phyloP scores from a whole-genome alignment of 2,113 vertebrate genomes.

The Malurus melanocephalus region DNA sequence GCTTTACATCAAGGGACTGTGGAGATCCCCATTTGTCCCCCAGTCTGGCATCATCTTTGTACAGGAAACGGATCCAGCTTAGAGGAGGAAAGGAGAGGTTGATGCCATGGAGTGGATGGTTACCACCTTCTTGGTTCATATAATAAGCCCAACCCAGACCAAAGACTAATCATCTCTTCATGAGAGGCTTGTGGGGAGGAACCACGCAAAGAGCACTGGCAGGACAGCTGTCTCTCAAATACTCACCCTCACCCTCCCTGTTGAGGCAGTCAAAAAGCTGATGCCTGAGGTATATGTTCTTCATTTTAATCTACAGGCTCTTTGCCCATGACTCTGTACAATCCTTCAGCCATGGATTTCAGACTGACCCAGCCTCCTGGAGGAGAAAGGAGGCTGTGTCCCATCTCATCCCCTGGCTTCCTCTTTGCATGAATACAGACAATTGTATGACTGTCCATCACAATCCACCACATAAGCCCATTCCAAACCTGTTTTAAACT shows the following conservation, averaged over 20 bases:
- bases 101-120: neutral
- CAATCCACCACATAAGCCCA: neutral
- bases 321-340: neutral
- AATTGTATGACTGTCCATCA: neutral
- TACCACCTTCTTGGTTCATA: neutral
- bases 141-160: neutral
- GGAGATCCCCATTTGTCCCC: neutral
- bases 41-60: neutral
- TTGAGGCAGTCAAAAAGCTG: neutral
- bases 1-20: neutral
- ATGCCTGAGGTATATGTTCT: neutral
- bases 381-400: neutral
- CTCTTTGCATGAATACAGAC: neutral
- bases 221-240: neutral
- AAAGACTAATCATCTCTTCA: accelerated
- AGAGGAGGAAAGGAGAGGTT: neutral
- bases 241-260: neutral
- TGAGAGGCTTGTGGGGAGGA: neutral
- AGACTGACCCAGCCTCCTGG: neutral
- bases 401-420: neutral
- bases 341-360: neutral
- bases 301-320: neutral
- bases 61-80: neutral
- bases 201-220: neutral
- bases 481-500: neutral